Percentiles rank a stretch among this genome's conserved stretches.
Evolutionary conservation across 2,797 vertebrate genomes (phyloP).

Genomic region (Apodemus agrarius): DNA sequence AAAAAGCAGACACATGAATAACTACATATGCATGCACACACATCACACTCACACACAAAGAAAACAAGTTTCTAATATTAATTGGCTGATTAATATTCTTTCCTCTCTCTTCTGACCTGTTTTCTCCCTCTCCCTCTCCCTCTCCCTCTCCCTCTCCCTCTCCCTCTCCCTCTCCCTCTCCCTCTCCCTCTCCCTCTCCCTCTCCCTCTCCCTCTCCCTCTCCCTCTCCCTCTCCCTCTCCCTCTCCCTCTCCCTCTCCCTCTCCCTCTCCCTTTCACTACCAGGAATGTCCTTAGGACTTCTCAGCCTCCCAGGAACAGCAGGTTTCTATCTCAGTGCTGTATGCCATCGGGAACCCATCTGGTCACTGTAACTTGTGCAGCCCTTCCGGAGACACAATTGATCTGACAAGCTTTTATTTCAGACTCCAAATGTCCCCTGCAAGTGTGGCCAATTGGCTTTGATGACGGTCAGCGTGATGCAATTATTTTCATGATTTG

Average conservation of each 20-base stretch:
- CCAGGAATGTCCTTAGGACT: neutral
- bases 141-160: too few relatives aligned
- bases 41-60: neutral
- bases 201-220: too few relatives aligned
- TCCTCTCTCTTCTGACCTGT: too few relatives aligned
- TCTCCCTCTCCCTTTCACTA: too few relatives aligned
- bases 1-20: neutral
- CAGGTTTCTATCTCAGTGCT: neutral
- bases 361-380: neutral
- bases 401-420: slow-evolving; percentile 23
- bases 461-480: neutral
- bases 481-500: slow-evolving; percentile 5
- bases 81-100: too few relatives aligned
- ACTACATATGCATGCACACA: neutral
- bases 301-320: neutral
- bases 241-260: too few relatives aligned
- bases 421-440: neutral
- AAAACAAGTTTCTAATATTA: slow-evolving; percentile 14
- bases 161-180: too few relatives aligned
- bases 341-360: neutral
- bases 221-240: too few relatives aligned
- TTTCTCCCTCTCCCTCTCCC: too few relatives aligned
- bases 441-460: neutral
- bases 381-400: neutral
- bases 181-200: too few relatives aligned